phyloP scores from a whole-genome alignment of 2,113 vertebrate species.

The Sinosuthora webbiana region DNA sequence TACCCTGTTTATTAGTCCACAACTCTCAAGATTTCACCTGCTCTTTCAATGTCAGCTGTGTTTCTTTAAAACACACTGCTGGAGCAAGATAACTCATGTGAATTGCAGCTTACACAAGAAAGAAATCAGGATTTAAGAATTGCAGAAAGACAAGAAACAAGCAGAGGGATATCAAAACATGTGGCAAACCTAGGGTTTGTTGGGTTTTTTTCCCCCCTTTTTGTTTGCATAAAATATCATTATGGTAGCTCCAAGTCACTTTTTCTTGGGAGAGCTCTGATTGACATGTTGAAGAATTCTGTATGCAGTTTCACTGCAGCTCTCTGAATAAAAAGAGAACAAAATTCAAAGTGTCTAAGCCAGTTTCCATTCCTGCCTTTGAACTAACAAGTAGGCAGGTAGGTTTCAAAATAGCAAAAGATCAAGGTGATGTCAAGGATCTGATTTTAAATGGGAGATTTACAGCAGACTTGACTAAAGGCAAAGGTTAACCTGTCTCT shows the following conservation, averaged over 20 bases:
- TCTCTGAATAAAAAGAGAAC: not conserved
- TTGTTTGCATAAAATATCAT: not conserved
- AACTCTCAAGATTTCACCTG: not conserved
- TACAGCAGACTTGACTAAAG: not conserved
- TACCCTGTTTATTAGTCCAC: not conserved
- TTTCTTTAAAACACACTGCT: not conserved
- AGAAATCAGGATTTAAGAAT: not conserved
- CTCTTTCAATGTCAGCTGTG: not conserved
- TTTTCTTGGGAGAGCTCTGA: not conserved
- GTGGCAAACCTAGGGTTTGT: not conserved
- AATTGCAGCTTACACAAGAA: not conserved
- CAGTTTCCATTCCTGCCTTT: not conserved
- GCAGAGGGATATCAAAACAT: not conserved
- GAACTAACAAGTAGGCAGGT: not conserved
- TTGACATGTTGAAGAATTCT: not conserved
- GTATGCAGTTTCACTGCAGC: not conserved
- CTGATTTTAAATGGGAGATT: not conserved
- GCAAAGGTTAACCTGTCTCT: not conserved
- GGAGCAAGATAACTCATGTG: not conserved
- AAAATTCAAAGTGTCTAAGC: not conserved
- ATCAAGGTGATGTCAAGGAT: not conserved
- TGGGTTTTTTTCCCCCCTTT: fast-evolving
- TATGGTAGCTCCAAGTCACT: not conserved
- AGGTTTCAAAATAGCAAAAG: constrained; percentile 6
- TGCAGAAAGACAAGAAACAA: not conserved